A percentile compares a stretch with the other conserved stretches of the same genome.
Conservation (phyloP, 1,140 invertebrate species). For the Conus ventricosus region DNA sequence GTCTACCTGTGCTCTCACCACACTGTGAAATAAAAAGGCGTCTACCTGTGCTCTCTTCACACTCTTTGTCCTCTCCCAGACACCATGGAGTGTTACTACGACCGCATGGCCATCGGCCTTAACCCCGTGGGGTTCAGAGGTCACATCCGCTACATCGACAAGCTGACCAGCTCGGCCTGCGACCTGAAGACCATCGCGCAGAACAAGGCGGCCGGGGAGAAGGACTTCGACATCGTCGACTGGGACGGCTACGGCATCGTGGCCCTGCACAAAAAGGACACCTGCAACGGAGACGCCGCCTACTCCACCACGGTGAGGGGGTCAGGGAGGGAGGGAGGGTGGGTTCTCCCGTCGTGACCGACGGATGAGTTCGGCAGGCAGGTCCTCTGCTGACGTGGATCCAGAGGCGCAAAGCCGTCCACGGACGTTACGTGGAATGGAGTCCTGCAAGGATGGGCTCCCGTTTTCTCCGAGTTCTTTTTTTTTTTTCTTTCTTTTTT, state of each 20-base stretch:
- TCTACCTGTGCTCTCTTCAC: too few species aligned
- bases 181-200: constrained; percentile 16
- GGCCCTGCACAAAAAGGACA: constrained; percentile 30
- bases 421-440: too few species aligned
- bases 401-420: too few species aligned
- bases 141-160: constrained; percentile 38
- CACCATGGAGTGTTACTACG: constrained; percentile 32
- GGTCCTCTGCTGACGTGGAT: too few species aligned
- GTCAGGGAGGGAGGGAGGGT: too few species aligned
- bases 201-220: neutral
- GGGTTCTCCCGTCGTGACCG: neutral
- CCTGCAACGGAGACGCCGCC: constrained; percentile 15
- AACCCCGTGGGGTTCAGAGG: constrained; percentile 30
- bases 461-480: too few species aligned
- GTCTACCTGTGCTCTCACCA: neutral
- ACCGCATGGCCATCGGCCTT: constrained; percentile 24
- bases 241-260: constrained; percentile 26
- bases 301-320: constrained; percentile 28
- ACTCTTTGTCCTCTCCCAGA: neutral
- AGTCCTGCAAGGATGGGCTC: too few species aligned
- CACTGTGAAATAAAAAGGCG: neutral
- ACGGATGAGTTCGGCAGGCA: too few species aligned
- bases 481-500: too few species aligned
- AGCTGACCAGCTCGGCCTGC: constrained; percentile 30
- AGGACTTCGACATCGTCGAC: constrained; percentile 12